These are phyloP conservation scores for Naja naja DNA, from an alignment of 2,113 vertebrate genomes.

Conservation along the genomic window DNA sequence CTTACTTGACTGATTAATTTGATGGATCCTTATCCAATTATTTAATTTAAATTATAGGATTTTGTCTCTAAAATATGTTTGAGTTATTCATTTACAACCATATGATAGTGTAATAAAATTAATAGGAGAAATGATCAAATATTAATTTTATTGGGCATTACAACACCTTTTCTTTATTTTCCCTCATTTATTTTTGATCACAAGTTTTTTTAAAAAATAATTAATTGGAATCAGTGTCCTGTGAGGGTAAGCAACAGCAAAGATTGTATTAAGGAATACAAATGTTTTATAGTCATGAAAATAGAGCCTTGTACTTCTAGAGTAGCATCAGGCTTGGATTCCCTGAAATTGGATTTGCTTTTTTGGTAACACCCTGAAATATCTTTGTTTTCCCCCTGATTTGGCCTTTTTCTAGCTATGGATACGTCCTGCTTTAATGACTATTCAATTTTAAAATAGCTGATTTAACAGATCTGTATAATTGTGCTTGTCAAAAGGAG, in stretches of 20 bases:
- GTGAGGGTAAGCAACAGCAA: neutral
- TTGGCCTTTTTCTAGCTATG: neutral
- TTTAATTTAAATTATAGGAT: neutral
- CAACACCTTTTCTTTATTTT: neutral
- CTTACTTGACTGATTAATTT: neutral
- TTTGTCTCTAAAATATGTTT: neutral
- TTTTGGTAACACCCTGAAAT: neutral
- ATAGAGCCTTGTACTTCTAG: neutral
- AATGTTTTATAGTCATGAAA: neutral
- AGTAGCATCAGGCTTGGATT: neutral
- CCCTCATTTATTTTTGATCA: neutral
- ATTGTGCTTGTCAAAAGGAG: too few species aligned
- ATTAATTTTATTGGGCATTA: neutral
- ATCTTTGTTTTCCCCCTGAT: neutral
- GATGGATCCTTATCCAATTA: neutral
- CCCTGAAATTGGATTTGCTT: neutral
- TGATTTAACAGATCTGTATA: neutral
- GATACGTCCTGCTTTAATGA: neutral
- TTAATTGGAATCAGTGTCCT: neutral
- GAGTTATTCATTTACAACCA: neutral
- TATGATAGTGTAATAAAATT: neutral
- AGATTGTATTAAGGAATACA: neutral
- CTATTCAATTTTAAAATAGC: neutral
- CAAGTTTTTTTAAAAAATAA: neutral
- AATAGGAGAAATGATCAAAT: neutral